Conservation (phyloP, 1,140 invertebrate genomes). For the Saccostrea glomerata region DNA sequence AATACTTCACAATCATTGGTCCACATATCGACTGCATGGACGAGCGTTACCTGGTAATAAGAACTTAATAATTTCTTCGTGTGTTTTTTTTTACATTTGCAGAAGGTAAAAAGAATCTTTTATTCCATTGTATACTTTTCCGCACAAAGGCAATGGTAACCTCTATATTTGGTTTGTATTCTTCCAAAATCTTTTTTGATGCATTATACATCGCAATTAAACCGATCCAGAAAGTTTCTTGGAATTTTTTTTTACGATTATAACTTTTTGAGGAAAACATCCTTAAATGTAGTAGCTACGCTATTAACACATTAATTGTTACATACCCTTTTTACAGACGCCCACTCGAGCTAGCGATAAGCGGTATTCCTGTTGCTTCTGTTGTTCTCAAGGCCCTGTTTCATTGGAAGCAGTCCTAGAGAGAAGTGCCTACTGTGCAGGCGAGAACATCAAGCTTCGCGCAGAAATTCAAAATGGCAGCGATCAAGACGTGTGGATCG, state of each 20-base stretch:
- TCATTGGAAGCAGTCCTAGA: slow-evolving; percentile 86
- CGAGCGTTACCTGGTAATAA: slow-evolving; percentile 88
- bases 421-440: slow-evolving; percentile 89
- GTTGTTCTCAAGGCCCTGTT: slow-evolving; percentile 87
- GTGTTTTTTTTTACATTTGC: too few relatives aligned
- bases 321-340: slow-evolving; percentile 81
- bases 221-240: too few relatives aligned
- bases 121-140: too few relatives aligned
- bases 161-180: too few relatives aligned
- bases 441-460: slow-evolving; percentile 87
- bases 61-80: background rate
- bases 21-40: slow-evolving; percentile 93
- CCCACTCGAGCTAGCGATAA: slow-evolving; percentile 86
- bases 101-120: too few relatives aligned
- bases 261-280: background rate
- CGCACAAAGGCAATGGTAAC: too few relatives aligned
- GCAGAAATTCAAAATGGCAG: slow-evolving; percentile 90
- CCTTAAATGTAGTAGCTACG: background rate
- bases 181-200: too few relatives aligned
- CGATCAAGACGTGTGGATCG: slow-evolving; percentile 85
- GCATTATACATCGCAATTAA: too few relatives aligned
- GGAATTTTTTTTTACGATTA: too few relatives aligned
- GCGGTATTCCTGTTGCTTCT: slow-evolving; percentile 86
- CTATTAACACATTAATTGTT: background rate
- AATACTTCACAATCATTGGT: slow-evolving; percentile 91